phyloP scores from a whole-genome alignment of 2,113 vertebrate species.

The Ammodytes dubius region DNA sequence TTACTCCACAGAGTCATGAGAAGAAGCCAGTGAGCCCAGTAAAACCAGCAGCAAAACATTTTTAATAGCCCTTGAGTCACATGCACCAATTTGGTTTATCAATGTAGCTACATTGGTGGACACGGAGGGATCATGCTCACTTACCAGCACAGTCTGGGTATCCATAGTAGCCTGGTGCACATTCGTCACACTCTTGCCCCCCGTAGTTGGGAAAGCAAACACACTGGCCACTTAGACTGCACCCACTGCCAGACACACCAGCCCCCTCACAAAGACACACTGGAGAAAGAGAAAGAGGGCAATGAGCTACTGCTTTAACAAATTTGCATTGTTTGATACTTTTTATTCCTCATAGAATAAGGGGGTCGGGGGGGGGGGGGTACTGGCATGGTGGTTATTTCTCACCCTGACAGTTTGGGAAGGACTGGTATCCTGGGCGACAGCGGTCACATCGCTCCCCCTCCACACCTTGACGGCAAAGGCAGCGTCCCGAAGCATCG shows the following conservation, averaged over 20 bases:
- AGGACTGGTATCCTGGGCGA: constrained; percentile 84
- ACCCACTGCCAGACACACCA: constrained; percentile 78
- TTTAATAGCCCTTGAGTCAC: constrained; percentile 31
- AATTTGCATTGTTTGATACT: not conserved
- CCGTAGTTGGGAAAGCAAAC: constrained; percentile 75
- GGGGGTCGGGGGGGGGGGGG: too few species aligned
- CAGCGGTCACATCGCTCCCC: constrained; percentile 88
- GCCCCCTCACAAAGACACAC: constrained; percentile 81
- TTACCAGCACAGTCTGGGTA: constrained; percentile 86
- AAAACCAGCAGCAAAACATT: constrained; percentile 35
- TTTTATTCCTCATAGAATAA: not conserved
- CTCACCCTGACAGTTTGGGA: constrained; percentile 90
- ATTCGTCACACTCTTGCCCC: constrained; percentile 81
- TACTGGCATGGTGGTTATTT: not conserved
- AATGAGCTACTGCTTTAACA: not conserved
- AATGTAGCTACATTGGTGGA: not conserved
- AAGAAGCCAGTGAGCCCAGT: constrained; percentile 46
- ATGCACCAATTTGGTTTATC: constrained; percentile 22
- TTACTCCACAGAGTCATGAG: constrained; percentile 59
- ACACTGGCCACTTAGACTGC: constrained; percentile 80
- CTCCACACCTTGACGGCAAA: constrained; percentile 85
- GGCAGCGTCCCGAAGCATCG: constrained; percentile 84
- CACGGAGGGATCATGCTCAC: constrained; percentile 44
- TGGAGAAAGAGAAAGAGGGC: constrained; percentile 41
- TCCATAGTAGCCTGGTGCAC: constrained; percentile 82